Base-by-base conservation (phyloP, 2,797 vertebrate species). In the Lutjanus argentimaculatus region DNA sequence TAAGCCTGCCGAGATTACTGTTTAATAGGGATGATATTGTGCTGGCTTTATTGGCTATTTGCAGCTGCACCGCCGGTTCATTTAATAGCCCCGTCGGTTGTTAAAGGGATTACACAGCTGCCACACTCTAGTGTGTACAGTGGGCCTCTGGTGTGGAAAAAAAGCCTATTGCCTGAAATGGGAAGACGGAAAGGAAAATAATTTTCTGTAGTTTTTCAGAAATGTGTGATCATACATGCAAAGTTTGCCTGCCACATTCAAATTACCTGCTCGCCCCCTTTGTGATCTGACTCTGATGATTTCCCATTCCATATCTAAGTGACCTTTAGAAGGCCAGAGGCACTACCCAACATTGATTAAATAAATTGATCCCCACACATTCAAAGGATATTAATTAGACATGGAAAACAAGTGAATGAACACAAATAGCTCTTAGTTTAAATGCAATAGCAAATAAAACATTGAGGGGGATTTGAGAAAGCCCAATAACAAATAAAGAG, bases 321-420 rank as follows among this genome's bases (percentile, higher is more conserved):
- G 95, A 95, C 95, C 94, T 96, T 96, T 94, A 93, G 93, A 94
- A 94, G 92, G 92, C 93, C 92, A 93, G 91, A 93, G 91, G 93
- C 93, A 88, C 89, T 92, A 89, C 89, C 94, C 92, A 89, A 77
- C 93, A 95, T 95, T 95, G 95, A 96, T 96, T 95, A 94, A 93
- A 95, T 94, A 89, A 94, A 96, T 96, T 96, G 95, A 95, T 95
- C 89, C 88, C 89, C 91, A 92, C 91, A 92, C 93, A 95, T 94
- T 94, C 93, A 93, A 92, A 93, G 93, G 94, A 95, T 95, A 95
- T 96, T 95, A 96, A 96, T 95, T 96, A 95, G 95, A 95, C 90
- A 92, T 89, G 93, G 93, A 93, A 93, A 93, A 95, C 93, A 95
- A 95, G 91, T 89, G 94, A 93, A 94, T 90, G 92, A 94, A 95